Base-by-base conservation (phyloP, 1,140 invertebrate genomes). In the Zophobas atratus region DNA sequence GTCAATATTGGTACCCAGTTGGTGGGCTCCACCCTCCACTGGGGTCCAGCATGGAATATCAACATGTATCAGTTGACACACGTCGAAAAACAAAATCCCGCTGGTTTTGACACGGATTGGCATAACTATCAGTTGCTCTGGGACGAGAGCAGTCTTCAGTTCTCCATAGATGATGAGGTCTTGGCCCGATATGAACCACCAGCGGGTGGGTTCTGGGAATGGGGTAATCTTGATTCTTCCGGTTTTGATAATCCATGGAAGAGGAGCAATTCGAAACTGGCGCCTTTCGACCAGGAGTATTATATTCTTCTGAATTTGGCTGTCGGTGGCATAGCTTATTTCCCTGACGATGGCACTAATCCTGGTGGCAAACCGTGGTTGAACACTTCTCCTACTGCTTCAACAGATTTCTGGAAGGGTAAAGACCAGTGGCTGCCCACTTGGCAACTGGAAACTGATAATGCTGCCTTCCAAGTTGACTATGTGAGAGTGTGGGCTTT, bases 21-120 rank as follows among this genome's bases (percentile, higher is more conserved):
- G 77, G 86, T 89, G 0, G 88, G 87, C 0, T 89, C 89, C 1
- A 92, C 92, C 0, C 84, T 93, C 3, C 92, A 93, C 82, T 93
- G 88, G 78, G 92, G 92, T n/a, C 91, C 91, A 1, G 88, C 88
- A 76, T 88, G 86, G 48, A 87, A 81, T 32, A 80, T 87, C 33
- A 90, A 92, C 81, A 87, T 84, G 1, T 91, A 89, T 85, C 85
- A 87, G 5, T 84, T 83, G 39, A 88, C 90, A 2, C 87, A 89
- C 71, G 88, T 85, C 85, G 57, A 86, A 60, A 86, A 84, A 80
- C 86, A 86, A 75, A 87, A 87, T 74, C 79, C 75, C n/a, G 79
- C 81, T 71, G 88, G 89, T 0, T 90, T 86, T 70, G 80, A 89
- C 79, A 83, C 63, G 20, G 79, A 79, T 20, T 90, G 89, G 82